Base-by-base conservation (phyloP, 2,797 vertebrate genomes). In the Antrozous pallidus region DNA sequence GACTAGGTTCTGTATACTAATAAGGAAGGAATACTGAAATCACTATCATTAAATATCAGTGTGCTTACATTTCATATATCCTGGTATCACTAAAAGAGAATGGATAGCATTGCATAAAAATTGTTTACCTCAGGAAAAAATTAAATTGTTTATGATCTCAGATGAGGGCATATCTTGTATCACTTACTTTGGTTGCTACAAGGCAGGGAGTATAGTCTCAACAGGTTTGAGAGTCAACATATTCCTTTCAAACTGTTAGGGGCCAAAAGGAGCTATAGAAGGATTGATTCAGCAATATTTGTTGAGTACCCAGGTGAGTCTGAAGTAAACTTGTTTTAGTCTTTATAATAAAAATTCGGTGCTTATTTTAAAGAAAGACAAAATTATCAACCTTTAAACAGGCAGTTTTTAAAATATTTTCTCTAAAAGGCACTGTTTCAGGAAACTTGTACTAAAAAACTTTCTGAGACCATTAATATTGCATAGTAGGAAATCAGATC, bases 271-370 rank as follows among this genome's bases (percentile, higher is more conserved):
- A 90, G 61, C 73, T 63, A 16, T 5, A 56, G 58, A 70, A 80
- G 31, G 58, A 87, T 69, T 67, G n/a, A 67, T 82, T 56, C 38
- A 90, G 2, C 36, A 40, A 0, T 77, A 17, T 75, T 87, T 95
- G 36, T 94, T 88, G 51, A 71, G 22, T 24, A 84, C 16, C 61
- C 58, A 13, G 28, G 4, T 90, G 47, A 92, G 71, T 33, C 26
- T 8, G 82, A 95, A 95, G 58, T 70, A 78, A 90, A 93, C 22
- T 83, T 65, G 24, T 40, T 81, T 70, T 74, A 65, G 22, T 90
- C 86, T 96, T 84, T 78, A 81, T 67, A 36, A 88, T 91, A 49
- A 73, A 89, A 88, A 88, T 61, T 90, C 36, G n/a, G 24, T 80
- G 49, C 24, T 92, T 83, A 80, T 75, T 40, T 90, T 94, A 89